phyloP scores from a whole-genome alignment of 1,140 invertebrate species.

The Monochamus saltuarius region DNA sequence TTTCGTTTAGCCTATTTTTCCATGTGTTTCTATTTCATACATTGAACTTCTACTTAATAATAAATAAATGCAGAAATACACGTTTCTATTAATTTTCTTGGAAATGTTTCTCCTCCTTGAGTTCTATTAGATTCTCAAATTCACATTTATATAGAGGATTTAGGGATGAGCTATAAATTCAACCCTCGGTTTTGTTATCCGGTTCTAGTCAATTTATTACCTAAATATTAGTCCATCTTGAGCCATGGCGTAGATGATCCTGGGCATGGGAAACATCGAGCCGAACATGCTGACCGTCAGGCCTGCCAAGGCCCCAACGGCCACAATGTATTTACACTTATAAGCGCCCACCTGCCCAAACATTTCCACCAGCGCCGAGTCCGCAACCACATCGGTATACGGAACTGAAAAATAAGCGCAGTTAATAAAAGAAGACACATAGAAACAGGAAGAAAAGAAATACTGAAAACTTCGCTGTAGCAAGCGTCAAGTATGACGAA shows the following conservation, averaged over 20 bases:
- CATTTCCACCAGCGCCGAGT: conserved; percentile 89
- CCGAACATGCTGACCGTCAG: conserved; percentile 93
- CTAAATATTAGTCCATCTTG: conserved; percentile 83
- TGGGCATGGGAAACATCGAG: conserved; percentile 95
- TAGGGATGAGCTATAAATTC: background rate
- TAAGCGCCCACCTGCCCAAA: conserved; percentile 85
- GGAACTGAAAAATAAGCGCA: conserved; percentile 68
- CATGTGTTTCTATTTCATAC: too few relatives aligned
- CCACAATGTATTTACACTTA: conserved; percentile 87
- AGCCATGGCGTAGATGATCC: conserved; percentile 93
- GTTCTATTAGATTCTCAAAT: too few relatives aligned
- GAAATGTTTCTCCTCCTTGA: too few relatives aligned
- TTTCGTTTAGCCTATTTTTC: too few relatives aligned
- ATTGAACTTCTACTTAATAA: too few relatives aligned
- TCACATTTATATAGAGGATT: too few relatives aligned
- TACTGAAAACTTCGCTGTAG: too few relatives aligned
- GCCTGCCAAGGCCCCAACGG: conserved; percentile 85
- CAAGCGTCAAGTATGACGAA: too few relatives aligned
- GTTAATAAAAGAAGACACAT: background rate
- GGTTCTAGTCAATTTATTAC: conserved; percentile 5
- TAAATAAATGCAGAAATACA: too few relatives aligned
- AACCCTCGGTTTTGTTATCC: too few relatives aligned
- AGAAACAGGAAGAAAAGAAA: too few relatives aligned
- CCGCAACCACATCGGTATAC: conserved; percentile 78
- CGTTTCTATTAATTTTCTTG: too few relatives aligned